These are phyloP conservation scores for Bagarius yarrelli DNA, from an alignment of 2,113 vertebrate species.

Conservation along the genomic window DNA sequence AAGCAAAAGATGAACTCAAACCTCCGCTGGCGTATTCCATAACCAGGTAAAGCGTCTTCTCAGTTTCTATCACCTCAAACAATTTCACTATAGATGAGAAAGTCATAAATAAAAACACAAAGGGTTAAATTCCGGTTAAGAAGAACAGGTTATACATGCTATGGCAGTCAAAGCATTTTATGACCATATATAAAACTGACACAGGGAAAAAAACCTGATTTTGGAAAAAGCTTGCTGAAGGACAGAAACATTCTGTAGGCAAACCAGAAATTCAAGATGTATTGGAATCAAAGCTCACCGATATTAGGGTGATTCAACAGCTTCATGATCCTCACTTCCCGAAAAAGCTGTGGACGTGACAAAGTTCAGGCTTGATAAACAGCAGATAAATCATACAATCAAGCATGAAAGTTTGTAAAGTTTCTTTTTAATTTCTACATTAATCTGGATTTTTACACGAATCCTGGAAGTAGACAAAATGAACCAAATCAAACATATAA, in stretches of 20 bases:
- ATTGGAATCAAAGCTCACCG: constrained; percentile 47
- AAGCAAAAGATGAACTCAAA: constrained; percentile 53
- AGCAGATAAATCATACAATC: constrained; percentile 11
- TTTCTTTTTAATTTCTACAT: too few relatives aligned
- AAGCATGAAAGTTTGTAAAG: too few relatives aligned
- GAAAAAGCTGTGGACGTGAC: constrained; percentile 53
- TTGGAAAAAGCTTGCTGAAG: constrained; percentile 3
- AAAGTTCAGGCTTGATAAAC: constrained; percentile 13
- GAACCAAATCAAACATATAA: not conserved
- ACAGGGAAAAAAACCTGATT: constrained; percentile 1
- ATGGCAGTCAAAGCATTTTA: not conserved
- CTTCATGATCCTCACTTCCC: constrained; percentile 65
- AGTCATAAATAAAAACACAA: not conserved
- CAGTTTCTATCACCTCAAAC: constrained; percentile 82
- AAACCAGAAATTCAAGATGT: constrained; percentile 25
- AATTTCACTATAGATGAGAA: constrained; percentile 60
- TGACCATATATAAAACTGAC: not conserved
- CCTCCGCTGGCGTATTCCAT: constrained; percentile 84
- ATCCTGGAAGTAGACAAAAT: too few relatives aligned
- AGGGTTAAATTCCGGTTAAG: not conserved
- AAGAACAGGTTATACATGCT: not conserved
- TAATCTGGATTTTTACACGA: too few relatives aligned
- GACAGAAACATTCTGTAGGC: not conserved
- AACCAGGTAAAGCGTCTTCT: constrained; percentile 79
- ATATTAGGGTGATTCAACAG: constrained; percentile 62